phyloP scores from a whole-genome alignment of 2,113 vertebrate genomes.

The Eupsittula cactorum region DNA sequence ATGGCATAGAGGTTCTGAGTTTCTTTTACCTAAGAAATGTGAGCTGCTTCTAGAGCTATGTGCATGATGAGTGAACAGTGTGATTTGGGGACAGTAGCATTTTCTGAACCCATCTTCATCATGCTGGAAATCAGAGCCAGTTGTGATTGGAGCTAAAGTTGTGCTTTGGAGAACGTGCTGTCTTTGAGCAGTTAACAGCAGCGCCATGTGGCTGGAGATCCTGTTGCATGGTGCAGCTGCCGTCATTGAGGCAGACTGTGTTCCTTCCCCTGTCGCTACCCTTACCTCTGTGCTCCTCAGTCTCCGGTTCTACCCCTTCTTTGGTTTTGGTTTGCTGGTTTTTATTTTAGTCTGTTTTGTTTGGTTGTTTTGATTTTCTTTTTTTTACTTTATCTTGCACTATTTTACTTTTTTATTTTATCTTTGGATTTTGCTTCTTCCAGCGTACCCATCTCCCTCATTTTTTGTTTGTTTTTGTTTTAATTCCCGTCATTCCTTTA shows the following conservation, averaged over 20 bases:
- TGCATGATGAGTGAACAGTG: accelerated
- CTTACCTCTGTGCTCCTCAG: neutral
- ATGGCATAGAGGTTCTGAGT: neutral
- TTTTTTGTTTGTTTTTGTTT: constrained; percentile 83
- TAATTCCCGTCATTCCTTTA: constrained; percentile 87
- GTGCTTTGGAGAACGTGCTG: neutral
- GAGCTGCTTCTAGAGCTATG: neutral
- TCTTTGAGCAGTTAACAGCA: neutral
- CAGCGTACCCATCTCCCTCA: constrained; percentile 71
- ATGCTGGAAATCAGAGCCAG: neutral
- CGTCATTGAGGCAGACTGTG: neutral
- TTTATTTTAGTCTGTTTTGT: neutral
- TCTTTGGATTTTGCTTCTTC: constrained; percentile 56
- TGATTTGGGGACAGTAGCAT: neutral
- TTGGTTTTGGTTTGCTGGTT: constrained; percentile 40
- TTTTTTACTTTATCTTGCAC: constrained; percentile 27
- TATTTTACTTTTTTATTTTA: constrained; percentile 3
- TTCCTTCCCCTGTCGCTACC: neutral
- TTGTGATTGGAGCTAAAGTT: neutral
- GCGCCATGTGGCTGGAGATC: accelerated
- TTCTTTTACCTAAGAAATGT: neutral
- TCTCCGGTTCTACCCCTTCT: neutral
- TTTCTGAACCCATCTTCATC: neutral
- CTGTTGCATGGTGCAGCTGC: neutral
- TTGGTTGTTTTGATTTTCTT: neutral